These are phyloP conservation scores for Halesus radiatus DNA, from an alignment of 1,140 invertebrate genomes.

Conservation along the genomic window DNA sequence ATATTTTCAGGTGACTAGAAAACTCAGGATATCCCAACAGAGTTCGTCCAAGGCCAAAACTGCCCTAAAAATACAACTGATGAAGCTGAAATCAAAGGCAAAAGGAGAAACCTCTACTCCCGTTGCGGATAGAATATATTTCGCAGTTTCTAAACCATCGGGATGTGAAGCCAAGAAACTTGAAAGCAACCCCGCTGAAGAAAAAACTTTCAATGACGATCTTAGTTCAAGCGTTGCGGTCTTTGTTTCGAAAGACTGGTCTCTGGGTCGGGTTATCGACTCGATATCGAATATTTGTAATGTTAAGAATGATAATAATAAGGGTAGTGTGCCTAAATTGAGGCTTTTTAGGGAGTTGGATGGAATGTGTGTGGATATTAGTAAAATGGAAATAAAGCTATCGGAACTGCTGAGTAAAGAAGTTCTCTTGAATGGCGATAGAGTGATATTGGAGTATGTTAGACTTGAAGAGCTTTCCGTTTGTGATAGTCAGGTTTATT, in stretches of 20 bases:
- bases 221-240: constrained; percentile 31
- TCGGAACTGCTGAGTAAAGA: constrained; percentile 41
- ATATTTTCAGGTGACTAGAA: constrained; percentile 46
- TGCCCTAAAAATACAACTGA: constrained; percentile 52
- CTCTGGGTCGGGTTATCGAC: constrained; percentile 52
- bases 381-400: constrained; percentile 47
- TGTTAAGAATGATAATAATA: constrained; percentile 53
- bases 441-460: constrained; percentile 47
- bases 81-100: constrained; percentile 55
- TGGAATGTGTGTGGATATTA: constrained; percentile 41
- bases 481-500: constrained; percentile 14
- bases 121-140: constrained; percentile 48
- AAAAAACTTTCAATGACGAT: background rate
- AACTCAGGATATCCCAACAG: constrained; percentile 48
- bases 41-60: constrained; percentile 49
- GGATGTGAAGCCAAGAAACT: constrained; percentile 30
- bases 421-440: constrained; percentile 49
- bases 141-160: constrained; percentile 39
- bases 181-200: background rate
- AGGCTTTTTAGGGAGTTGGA: constrained; percentile 49
- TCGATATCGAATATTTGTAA: constrained; percentile 45
- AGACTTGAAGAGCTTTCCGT: background rate
- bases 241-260: constrained; percentile 50
- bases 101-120: constrained; percentile 47
- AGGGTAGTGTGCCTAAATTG: constrained; percentile 43